Base-by-base conservation (phyloP, 2,797 vertebrate species). In the Poliocrania exsul region DNA sequence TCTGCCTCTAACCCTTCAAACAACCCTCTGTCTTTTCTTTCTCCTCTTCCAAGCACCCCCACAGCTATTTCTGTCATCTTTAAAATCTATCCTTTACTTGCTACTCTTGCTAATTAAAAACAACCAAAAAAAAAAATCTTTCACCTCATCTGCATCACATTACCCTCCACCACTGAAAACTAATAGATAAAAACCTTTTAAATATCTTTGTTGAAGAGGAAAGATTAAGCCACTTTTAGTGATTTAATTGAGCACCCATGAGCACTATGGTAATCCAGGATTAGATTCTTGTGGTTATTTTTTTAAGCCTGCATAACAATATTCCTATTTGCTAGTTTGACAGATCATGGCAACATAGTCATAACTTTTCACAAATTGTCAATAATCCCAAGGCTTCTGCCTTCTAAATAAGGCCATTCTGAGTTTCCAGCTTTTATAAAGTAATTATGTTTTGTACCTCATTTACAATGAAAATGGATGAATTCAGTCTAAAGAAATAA, bases 401-500 rank as follows among this genome's bases (percentile, higher is more conserved):
- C 58, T 83, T 86, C 75, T 74, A 86, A 83, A 93, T 57, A 74
- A 78, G 50, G 18, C 46, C 38, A 44, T 85, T 90, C 38, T 74
- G 58, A 83, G 9, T 88, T 93, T 86, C 38, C n/a, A 93, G 37
- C 20, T 88, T 70, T 72, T 58, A 58, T 5, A 50, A 71, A 89
- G 81, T 81, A 89, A 92, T 92, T 78, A 67, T 17, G 80, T 51
- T 90, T 75, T 78, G 56, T 84, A 28, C 53, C 28, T 69, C 56
- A 54, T 92, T 83, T 86, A 73, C 83, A 86, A 93, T 82, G 37
- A 88, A 84, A 95, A 95, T 64, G 54, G 57, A 78, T 88, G 2
- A 83, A 95, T 86, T 90, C 44, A 60, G 17, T 60, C 81, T 64
- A 64, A 90, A 88, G 86, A 88, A 95, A 88, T 7, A 57, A 44